Evolutionary conservation across 2,797 vertebrate genomes (phyloP).

Genomic region (Hemibagrus guttatus): DNA sequence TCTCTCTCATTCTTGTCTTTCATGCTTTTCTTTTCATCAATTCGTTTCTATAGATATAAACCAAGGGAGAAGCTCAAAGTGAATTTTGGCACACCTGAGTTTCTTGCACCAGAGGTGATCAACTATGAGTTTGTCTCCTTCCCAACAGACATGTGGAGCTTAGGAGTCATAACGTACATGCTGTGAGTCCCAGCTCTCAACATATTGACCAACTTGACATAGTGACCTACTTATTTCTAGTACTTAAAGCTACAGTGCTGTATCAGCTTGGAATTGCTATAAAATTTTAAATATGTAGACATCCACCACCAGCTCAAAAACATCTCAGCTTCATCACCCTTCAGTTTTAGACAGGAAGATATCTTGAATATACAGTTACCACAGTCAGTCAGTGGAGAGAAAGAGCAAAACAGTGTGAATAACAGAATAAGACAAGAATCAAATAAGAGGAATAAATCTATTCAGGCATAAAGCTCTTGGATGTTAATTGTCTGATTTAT

Average conservation of each 20-base stretch:
- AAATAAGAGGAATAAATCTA: not conserved
- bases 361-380: not conserved
- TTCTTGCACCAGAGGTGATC: conserved; percentile 95
- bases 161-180: conserved; percentile 96
- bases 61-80: conserved; percentile 93
- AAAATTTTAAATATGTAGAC: not conserved
- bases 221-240: not conserved
- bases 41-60: conserved; percentile 94
- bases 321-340: not conserved
- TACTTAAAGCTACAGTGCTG: not conserved
- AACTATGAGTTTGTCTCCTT: conserved; percentile 99
- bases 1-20: not conserved
- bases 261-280: not conserved
- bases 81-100: conserved; percentile 98
- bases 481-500: not conserved
- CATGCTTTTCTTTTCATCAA: conserved; percentile 42
- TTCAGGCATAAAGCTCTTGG: not conserved
- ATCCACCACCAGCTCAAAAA: not conserved
- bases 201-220: not conserved
- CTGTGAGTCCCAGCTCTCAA: conserved; percentile 79
- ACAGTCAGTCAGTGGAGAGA: not conserved
- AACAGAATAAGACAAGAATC: not conserved
- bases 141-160: conserved; percentile 97
- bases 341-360: not conserved
- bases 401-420: not conserved